Evolutionary conservation across 2,797 vertebrate genomes (phyloP), one percentile per base, ranked within the genome.

Genomic region (Sebastiscus tertius): DNA sequence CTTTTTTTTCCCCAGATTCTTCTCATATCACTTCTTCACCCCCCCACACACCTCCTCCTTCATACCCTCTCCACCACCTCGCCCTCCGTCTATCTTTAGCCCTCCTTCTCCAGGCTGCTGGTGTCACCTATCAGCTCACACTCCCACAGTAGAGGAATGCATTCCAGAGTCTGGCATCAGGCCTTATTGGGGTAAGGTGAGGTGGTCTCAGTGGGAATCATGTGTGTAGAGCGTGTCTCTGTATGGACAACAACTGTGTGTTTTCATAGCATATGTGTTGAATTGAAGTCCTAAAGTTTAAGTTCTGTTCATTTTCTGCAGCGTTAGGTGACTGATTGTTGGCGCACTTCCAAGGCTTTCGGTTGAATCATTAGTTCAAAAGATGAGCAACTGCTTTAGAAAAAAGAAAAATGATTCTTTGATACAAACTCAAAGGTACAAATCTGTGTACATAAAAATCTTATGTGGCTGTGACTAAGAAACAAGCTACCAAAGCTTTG

Each of bases 81-180:
- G 12, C 34, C 85, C 76, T 62, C 58, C 5, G 16, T 89, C 92
- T 93, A 91, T 93, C 87, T 93, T 92, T 93, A 90, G 87, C 90
- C 80, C 73, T 72, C 63, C 76, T 75, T 64, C 70, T 86, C 77
- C 76, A 67, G 60, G 62, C 81, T 70, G 83, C 58, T 3, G 42
- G 81, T 89, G 86, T 90, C 88, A 92, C 77, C 86, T 88, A 81
- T 90, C 88, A 88, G 71, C 73, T 78, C 64, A 46, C 85, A 77
- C 80, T 79, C 77, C 70, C 60, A 36, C 73, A 81, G 87, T 56
- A 49, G 20, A 84, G 85, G 86, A 84, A 85, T 72, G 81, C 77
- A 85, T 85, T 82, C 82, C 85, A 71, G 46, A 66, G 70, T 83
- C 78, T 77, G 83, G 71, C 83, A 76, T 67, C 87, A 54, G 77